A percentile compares a stretch with the other conserved stretches of the same genome.
Evolutionary conservation across 2,797 vertebrate species (phyloP).

Genomic region (Scyliorhinus canicula): DNA sequence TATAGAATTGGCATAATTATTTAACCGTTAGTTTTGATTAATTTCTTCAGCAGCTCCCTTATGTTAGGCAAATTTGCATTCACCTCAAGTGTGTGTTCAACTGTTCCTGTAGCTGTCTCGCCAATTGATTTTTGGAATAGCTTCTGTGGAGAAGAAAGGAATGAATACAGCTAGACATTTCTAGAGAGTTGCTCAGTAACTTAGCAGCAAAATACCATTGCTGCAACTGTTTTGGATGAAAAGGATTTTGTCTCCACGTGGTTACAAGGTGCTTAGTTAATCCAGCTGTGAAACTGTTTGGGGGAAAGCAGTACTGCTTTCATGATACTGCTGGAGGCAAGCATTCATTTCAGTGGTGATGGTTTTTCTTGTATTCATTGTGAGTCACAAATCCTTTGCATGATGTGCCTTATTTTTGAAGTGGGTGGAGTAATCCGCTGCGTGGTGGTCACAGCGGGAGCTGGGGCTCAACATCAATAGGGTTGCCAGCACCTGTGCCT

Average conservation of each 20-base stretch:
- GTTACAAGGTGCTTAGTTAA: conserved; percentile 22
- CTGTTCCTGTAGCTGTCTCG: neutral
- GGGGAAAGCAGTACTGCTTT: neutral
- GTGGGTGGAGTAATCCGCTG: conserved; percentile 2
- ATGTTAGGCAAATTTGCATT: neutral
- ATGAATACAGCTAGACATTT: neutral
- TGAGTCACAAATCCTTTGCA: conserved; percentile 11
- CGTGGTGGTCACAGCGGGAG: neutral
- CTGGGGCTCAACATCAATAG: conserved; percentile 22
- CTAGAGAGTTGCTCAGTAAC: neutral
- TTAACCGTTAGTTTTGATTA: neutral
- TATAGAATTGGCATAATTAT: neutral
- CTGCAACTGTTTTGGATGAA: conserved; percentile 3
- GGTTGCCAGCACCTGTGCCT: conserved; percentile 27
- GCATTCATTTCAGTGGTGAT: neutral
- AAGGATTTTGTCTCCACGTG: conserved; percentile 20
- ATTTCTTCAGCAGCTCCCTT: neutral
- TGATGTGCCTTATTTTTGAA: conserved; percentile 27
- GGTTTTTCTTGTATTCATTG: neutral
- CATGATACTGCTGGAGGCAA: neutral
- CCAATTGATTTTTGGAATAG: neutral
- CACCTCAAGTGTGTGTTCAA: neutral
- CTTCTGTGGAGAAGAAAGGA: neutral
- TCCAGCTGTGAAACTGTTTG: conserved; percentile 21
- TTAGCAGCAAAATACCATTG: neutral